A percentile compares a stretch with the other conserved stretches of the same genome.
Conservation (phyloP, 2,797 vertebrate species). For the Enteromius radiatus region DNA sequence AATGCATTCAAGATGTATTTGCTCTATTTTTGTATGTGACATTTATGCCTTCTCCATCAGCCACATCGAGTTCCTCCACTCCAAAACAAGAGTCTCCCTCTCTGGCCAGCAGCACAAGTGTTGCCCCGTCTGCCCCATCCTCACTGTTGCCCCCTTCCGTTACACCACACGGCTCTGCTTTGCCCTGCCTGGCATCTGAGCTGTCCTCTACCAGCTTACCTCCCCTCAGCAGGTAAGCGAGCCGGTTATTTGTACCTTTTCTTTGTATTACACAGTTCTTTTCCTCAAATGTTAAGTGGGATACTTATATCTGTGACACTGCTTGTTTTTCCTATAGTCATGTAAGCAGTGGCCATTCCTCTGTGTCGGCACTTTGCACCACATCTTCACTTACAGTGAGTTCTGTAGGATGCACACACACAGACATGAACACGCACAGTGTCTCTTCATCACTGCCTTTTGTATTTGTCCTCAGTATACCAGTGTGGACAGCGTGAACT, state of each 20-base stretch:
- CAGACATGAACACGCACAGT: background rate
- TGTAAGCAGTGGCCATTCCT: constrained; percentile 84
- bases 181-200: constrained; percentile 85
- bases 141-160: constrained; percentile 80
- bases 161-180: constrained; percentile 78
- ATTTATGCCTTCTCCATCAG: constrained; percentile 66
- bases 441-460: background rate
- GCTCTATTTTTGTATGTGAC: background rate
- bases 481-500: constrained; percentile 80
- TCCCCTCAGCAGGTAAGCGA: constrained; percentile 87
- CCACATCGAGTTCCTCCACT: constrained; percentile 82
- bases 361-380: constrained; percentile 83
- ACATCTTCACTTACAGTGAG: constrained; percentile 85
- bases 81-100: constrained; percentile 87
- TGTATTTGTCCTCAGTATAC: constrained; percentile 76
- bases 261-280: background rate
- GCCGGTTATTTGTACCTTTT: background rate
- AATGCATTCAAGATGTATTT: background rate
- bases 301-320: constrained; percentile 11
- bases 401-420: constrained; percentile 44
- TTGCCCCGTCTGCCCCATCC: constrained; percentile 75
- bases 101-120: constrained; percentile 79
- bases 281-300: background rate
- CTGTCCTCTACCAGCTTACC: constrained; percentile 82
- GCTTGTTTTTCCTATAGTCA: constrained; percentile 76